phyloP scores from a whole-genome alignment of 2,888 invertebrate species.

The Tipula confusa region DNA sequence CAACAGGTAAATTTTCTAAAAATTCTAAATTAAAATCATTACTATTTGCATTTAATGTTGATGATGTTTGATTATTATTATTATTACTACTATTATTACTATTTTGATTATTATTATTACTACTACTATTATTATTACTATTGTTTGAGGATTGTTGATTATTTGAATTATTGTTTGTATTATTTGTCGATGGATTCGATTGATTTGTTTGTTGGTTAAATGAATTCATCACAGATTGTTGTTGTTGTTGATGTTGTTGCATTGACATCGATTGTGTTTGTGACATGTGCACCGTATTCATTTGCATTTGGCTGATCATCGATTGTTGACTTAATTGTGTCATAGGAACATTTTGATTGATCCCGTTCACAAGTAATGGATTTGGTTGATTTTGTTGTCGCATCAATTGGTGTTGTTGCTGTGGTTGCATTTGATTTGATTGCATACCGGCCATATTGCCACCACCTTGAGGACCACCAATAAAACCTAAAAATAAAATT shows the following conservation, averaged over 20 bases:
- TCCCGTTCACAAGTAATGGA: not conserved
- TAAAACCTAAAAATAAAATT: constrained; percentile 31
- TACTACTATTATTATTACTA: constrained; percentile 35
- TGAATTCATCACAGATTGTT: constrained; percentile 43
- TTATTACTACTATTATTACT: constrained; percentile 28
- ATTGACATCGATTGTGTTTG: constrained; percentile 64
- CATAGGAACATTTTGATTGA: constrained; percentile 37
- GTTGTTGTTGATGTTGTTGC: constrained; percentile 49
- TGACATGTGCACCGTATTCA: constrained; percentile 65
- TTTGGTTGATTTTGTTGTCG: constrained; percentile 29
- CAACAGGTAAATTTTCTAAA: constrained; percentile 73
- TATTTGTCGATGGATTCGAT: constrained; percentile 33
- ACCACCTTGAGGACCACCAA: constrained; percentile 12
- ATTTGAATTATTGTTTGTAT: constrained; percentile 39
- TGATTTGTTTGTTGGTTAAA: constrained; percentile 39
- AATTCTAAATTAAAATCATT: constrained; percentile 78
- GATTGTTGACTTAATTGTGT: constrained; percentile 44
- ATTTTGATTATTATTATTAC: constrained; percentile 33
- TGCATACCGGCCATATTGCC: not conserved
- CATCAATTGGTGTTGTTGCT: constrained; percentile 28
- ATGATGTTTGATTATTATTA: constrained; percentile 29
- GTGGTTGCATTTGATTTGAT: constrained; percentile 37
- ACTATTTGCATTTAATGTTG: constrained; percentile 41
- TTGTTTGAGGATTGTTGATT: constrained; percentile 43
- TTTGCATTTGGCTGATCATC: constrained; percentile 51